Base-by-base conservation (phyloP, 2,888 invertebrate species). In the Hylaea fasciaria region DNA sequence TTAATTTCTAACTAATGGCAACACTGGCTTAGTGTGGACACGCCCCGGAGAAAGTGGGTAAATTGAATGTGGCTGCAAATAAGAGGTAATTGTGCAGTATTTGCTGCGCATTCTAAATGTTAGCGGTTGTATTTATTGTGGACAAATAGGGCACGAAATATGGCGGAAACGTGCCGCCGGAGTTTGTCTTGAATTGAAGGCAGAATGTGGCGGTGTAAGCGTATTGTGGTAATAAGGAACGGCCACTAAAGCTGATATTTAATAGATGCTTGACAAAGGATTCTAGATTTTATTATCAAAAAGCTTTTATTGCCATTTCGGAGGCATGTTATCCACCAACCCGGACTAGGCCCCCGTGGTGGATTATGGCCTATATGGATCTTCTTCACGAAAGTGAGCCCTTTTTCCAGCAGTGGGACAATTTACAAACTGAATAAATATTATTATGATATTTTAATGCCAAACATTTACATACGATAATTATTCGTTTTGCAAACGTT, bases 1-100 rank as follows among this genome's bases (percentile, higher is more conserved):
- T 81, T 84, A 84, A 87, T 87, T 86, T 83, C 80, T 80, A 72
- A 73, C 69, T 65, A 71, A 64, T 67, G 64, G 66, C 53, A 53
- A 53, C 61, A 64, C 51, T 13, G 58, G 60, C 41, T 52, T 77
- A 73, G 57, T 59, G 35, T 69, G 69, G 82, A 81, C 71, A 72
- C 52, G 70, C 57, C 66, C 53, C 47, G 13, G 22, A 13, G 41
- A 41, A n/a, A 62, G 61, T 48, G 29, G 28, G 13, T n/a, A 61
- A n/a, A 52, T 57, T 62, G 51, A 62, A 57, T 62, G 52, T 13
- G 51, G 48, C 40, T 45, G 43, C 57, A 62, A 56, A 62, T 62
- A 48, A 32, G 44, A 41, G 32, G 45, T 49, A 56, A 56, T 61
- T 52, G 61, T 52, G 51, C 48, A 28, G 51, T 51, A 55, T 61